Evolutionary conservation across 1,140 invertebrate genomes (phyloP).

Genomic region (Cotesia typhae): DNA sequence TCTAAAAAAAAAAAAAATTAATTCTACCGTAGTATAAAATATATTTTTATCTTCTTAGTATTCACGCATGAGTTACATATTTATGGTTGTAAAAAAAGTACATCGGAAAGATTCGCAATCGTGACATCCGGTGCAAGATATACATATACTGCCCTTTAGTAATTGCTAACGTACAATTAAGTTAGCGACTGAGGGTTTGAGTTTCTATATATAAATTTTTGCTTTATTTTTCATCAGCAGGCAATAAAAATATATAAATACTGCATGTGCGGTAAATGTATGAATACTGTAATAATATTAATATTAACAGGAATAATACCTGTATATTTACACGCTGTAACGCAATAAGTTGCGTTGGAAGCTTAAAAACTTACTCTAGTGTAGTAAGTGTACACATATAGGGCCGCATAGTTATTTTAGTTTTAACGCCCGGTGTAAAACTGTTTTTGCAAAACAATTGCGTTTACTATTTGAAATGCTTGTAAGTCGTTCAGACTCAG

Average conservation of each 20-base stretch:
- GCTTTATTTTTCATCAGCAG: no score
- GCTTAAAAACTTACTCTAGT: no score
- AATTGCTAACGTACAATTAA: conserved; percentile 30
- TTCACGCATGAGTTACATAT: neutral
- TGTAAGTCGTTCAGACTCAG: conserved; percentile 7
- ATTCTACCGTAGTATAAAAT: conserved; percentile 2
- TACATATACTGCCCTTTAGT: conserved; percentile 17
- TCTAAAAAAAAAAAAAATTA: neutral
- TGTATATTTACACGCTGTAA: no score
- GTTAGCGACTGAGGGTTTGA: neutral
- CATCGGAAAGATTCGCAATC: conserved; percentile 20
- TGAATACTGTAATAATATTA: no score
- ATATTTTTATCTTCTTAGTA: neutral
- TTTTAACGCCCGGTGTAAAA: neutral
- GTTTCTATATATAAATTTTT: no score
- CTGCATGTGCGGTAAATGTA: no score
- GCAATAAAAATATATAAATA: neutral
- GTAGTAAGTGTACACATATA: neutral
- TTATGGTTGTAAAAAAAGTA: conserved; percentile 6
- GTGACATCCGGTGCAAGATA: conserved; percentile 33
- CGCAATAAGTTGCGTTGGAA: no score
- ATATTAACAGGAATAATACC: no score
- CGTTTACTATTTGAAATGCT: conserved; percentile 1
- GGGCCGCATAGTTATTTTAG: neutral
- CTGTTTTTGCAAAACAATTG: conserved; percentile 1